phyloP scores from a whole-genome alignment of 2,888 invertebrate genomes.

The Blastobasis lacticolella region DNA sequence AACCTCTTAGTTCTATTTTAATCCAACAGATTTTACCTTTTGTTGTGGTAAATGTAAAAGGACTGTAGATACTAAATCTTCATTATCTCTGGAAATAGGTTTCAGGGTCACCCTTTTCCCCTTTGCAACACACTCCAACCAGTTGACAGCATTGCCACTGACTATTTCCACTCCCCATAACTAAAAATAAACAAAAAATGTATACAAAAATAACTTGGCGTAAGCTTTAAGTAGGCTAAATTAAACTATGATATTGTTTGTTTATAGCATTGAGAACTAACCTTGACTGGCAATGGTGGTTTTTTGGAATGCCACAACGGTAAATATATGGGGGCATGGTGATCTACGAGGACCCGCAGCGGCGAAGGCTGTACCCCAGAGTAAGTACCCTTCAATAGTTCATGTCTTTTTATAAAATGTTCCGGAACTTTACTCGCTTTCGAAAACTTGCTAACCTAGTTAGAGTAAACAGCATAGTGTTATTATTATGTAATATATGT shows the following conservation, averaged over 20 bases:
- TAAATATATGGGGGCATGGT: conserved; percentile 70
- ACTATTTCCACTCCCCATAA: conserved; percentile 67
- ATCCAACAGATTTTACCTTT: conserved; percentile 31
- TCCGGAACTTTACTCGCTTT: conserved; percentile 74
- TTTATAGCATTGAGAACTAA: conserved; percentile 25
- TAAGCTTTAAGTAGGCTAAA: conserved; percentile 12
- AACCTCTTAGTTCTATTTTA: background rate
- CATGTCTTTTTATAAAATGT: conserved; percentile 68
- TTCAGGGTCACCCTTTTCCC: conserved; percentile 62
- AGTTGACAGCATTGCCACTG: conserved; percentile 71
- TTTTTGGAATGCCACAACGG: conserved; percentile 67
- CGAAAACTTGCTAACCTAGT: conserved; percentile 76
- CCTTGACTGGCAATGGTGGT: conserved; percentile 69
- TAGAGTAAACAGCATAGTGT: conserved; percentile 18
- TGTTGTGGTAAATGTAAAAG: conserved; percentile 56
- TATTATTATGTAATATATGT: conserved; percentile 49
- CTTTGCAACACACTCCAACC: conserved; percentile 73
- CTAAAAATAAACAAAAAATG: conserved; percentile 32
- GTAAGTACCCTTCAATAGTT: conserved; percentile 65
- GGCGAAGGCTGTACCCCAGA: conserved; percentile 68
- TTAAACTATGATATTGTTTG: conserved; percentile 8
- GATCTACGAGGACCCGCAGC: conserved; percentile 67
- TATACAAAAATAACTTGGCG: conserved; percentile 19
- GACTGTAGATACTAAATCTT: conserved; percentile 59
- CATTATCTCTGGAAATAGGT: conserved; percentile 58